Percentiles rank a stretch among this genome's conserved stretches.
phyloP scores from a whole-genome alignment of 2,888 invertebrate genomes.

The Andrena bicolor region DNA sequence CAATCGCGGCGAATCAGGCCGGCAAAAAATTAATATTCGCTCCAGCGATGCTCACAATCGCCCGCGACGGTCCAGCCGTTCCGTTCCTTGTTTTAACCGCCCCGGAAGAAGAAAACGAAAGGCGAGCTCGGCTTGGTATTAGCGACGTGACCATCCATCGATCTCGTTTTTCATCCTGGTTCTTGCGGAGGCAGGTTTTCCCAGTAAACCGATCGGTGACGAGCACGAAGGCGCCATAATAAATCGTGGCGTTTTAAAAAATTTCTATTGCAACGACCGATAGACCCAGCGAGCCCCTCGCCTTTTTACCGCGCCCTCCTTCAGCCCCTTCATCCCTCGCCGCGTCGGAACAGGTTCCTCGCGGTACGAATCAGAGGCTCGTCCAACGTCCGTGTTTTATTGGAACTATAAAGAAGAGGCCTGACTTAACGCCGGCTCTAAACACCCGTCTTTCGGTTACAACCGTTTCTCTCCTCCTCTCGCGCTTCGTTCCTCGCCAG shows the following conservation, averaged over 20 bases:
- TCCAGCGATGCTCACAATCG: slow-evolving; percentile 15
- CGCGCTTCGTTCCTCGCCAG: background rate
- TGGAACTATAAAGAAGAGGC: slow-evolving; percentile 48
- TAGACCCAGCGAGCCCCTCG: background rate
- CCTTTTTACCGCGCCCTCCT: slow-evolving; percentile 26
- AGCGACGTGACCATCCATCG: slow-evolving; percentile 48
- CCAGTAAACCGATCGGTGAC: slow-evolving; percentile 47
- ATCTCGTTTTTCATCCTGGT: slow-evolving; percentile 53
- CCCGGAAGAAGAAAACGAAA: slow-evolving; percentile 45
- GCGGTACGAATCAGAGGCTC: slow-evolving; percentile 33
- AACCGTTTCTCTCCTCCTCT: background rate
- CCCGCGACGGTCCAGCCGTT: slow-evolving; percentile 23
- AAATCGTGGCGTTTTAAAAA: slow-evolving; percentile 58
- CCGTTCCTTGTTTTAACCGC: slow-evolving; percentile 32
- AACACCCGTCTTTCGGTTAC: slow-evolving; percentile 37
- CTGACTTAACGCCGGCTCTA: slow-evolving; percentile 53
- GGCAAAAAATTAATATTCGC: slow-evolving; percentile 51
- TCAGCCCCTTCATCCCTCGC: background rate
- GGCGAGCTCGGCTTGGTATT: slow-evolving; percentile 36
- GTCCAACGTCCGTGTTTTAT: slow-evolving; percentile 57
- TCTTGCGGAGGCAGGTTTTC: slow-evolving; percentile 53
- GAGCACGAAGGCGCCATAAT: slow-evolving; percentile 58
- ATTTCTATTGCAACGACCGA: slow-evolving; percentile 44
- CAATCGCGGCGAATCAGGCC: background rate
- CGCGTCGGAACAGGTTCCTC: slow-evolving; percentile 62